Evolutionary conservation across 2,888 invertebrate species (phyloP).

Genomic region (Apantesis nais): DNA sequence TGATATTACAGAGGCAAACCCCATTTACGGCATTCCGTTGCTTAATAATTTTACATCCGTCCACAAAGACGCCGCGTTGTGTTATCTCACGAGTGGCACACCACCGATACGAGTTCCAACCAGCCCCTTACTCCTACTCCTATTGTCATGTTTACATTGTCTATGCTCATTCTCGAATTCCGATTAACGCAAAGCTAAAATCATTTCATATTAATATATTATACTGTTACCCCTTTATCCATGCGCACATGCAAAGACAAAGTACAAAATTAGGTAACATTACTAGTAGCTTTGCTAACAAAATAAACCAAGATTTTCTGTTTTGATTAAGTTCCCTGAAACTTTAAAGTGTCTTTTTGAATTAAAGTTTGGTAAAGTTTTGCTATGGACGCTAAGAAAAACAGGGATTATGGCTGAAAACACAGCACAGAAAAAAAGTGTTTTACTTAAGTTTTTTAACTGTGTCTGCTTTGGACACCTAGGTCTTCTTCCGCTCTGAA

Average conservation of each 20-base stretch:
- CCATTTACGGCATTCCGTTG: constrained; percentile 71
- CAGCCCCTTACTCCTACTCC: constrained; percentile 70
- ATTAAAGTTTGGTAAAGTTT: constrained; percentile 53
- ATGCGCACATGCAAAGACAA: constrained; percentile 37
- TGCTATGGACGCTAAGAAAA: constrained; percentile 46
- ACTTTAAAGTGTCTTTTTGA: constrained; percentile 54
- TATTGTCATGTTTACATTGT: constrained; percentile 85
- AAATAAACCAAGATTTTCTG: constrained; percentile 43
- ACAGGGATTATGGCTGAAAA: constrained; percentile 47
- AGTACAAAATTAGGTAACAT: constrained; percentile 34
- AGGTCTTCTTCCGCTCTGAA: constrained; percentile 11
- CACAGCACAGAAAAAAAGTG: constrained; percentile 39
- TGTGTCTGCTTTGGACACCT: constrained; percentile 33
- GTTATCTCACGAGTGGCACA: constrained; percentile 82
- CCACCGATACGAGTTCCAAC: constrained; percentile 76
- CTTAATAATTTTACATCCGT: constrained; percentile 81
- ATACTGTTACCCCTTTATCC: constrained; percentile 42
- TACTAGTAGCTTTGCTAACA: constrained; percentile 33
- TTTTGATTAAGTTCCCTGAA: constrained; percentile 54
- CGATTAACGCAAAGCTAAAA: constrained; percentile 76
- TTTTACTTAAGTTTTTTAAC: constrained; percentile 32
- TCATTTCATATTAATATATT: constrained; percentile 55
- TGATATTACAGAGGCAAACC: constrained; percentile 64
- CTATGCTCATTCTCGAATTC: constrained; percentile 81
- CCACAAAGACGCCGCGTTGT: constrained; percentile 76